A percentile compares a stretch with the other conserved stretches of the same genome.
phyloP scores from a whole-genome alignment of 2,113 vertebrate genomes.

The Romanogobio albipinnatus region DNA sequence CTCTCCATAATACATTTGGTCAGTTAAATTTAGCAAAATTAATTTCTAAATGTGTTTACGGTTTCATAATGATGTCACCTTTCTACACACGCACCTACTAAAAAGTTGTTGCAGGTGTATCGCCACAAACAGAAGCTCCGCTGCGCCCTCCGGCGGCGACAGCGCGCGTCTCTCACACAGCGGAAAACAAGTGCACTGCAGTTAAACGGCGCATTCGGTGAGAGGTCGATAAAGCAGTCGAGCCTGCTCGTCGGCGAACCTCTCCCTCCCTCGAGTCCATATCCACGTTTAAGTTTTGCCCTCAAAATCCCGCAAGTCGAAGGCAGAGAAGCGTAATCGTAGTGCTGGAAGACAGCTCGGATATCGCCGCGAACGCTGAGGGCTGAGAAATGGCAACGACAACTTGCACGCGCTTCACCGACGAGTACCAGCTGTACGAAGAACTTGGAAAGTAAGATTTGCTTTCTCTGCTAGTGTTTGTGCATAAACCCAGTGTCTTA shows the following conservation, averaged over 20 bases:
- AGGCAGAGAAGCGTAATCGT: neutral
- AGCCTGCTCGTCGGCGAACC: slow-evolving; percentile 45
- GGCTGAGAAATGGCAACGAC: slow-evolving; percentile 84
- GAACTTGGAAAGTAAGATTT: slow-evolving; percentile 93
- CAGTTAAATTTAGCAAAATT: neutral
- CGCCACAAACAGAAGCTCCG: neutral
- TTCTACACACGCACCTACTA: neutral
- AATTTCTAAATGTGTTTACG: neutral
- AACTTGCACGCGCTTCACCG: slow-evolving; percentile 92
- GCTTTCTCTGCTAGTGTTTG: neutral
- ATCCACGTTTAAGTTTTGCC: slow-evolving; percentile 1
- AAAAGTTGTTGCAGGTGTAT: neutral
- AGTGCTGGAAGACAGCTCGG: slow-evolving; percentile 42
- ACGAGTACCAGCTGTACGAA: slow-evolving; percentile 94
- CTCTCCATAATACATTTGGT: neutral
- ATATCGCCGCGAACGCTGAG: slow-evolving; percentile 48
- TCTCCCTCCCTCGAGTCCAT: slow-evolving; percentile 33
- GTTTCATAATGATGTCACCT: neutral
- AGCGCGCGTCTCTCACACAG: neutral
- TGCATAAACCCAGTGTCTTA: neutral
- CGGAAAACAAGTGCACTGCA: slow-evolving; percentile 53
- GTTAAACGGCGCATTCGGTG: slow-evolving; percentile 51
- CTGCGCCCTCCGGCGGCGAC: slow-evolving; percentile 47
- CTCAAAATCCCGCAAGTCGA: neutral
- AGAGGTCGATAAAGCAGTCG: slow-evolving; percentile 48